phyloP scores from a whole-genome alignment of 2,797 vertebrate genomes.

The Momotus momota region DNA sequence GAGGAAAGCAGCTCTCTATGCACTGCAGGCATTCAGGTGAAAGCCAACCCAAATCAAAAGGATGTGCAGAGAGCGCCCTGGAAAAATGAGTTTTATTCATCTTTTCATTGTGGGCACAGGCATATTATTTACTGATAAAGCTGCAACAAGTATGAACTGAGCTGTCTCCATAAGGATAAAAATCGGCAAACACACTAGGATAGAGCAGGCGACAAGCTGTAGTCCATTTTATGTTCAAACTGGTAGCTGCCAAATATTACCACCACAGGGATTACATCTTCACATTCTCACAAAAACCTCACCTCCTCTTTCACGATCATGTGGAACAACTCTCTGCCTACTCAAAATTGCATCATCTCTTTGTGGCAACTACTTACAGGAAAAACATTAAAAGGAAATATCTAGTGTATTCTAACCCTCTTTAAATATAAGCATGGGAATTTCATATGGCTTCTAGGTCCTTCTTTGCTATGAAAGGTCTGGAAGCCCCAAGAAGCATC shows the following conservation, averaged over 20 bases:
- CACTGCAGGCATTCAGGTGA: background rate
- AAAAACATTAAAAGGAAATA: constrained; percentile 20
- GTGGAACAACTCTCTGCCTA: background rate
- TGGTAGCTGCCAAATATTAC: background rate
- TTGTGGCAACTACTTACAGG: constrained; percentile 27
- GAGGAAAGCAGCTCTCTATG: background rate
- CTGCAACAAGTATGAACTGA: background rate
- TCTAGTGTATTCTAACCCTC: background rate
- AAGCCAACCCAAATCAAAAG: background rate
- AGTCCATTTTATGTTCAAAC: background rate
- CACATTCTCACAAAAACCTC: background rate
- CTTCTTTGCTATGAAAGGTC: background rate
- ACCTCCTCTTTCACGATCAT: background rate
- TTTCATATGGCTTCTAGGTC: background rate
- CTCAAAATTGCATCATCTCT: constrained; percentile 34
- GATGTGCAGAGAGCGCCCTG: background rate
- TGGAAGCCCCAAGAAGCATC: constrained; percentile 17
- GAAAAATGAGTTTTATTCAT: background rate
- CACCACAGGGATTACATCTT: constrained; percentile 23
- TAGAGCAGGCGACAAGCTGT: background rate
- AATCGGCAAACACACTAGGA: background rate
- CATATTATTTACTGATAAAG: background rate
- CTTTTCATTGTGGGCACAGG: background rate
- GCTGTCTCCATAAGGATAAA: background rate
- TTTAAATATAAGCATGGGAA: constrained; percentile 8